Evolutionary conservation across 2,797 vertebrate genomes (phyloP).

Genomic region (Simalia tracyae): DNA sequence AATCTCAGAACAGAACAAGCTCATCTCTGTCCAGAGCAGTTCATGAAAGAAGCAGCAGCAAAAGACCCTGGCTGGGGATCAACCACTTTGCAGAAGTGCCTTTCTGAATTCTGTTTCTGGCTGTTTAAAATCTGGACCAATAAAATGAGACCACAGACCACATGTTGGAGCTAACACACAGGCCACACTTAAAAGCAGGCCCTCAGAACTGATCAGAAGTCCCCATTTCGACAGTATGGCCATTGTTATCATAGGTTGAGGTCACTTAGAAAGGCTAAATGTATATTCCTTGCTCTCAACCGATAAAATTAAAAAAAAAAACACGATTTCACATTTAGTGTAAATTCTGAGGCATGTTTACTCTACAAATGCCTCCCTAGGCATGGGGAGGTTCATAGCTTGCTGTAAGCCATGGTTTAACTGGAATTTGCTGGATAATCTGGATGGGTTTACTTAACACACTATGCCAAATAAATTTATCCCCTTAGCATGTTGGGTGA

Average conservation of each 20-base stretch:
- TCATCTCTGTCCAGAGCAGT: not conserved
- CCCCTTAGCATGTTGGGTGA: no score
- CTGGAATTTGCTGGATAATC: no score
- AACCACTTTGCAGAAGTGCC: not conserved
- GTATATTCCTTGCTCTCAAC: not conserved
- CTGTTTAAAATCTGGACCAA: not conserved
- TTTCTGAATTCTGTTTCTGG: not conserved
- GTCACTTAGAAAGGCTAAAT: not conserved
- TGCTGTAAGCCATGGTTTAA: no score
- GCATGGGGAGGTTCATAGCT: no score
- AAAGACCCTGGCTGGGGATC: slow-evolving; percentile 9
- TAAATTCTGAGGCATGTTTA: not conserved
- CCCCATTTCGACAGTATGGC: not conserved
- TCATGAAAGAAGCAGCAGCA: not conserved
- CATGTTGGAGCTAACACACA: not conserved
- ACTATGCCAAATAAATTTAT: no score
- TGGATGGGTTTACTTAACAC: no score
- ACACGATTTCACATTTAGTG: not conserved
- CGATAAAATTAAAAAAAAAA: not conserved
- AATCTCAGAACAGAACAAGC: slow-evolving; percentile 20
- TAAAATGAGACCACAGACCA: not conserved
- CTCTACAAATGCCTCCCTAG: not conserved
- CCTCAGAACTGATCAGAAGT: not conserved
- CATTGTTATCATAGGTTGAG: not conserved
- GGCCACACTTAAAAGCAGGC: not conserved